Conservation (phyloP, 1,140 invertebrate species). For the Euura lappo region DNA sequence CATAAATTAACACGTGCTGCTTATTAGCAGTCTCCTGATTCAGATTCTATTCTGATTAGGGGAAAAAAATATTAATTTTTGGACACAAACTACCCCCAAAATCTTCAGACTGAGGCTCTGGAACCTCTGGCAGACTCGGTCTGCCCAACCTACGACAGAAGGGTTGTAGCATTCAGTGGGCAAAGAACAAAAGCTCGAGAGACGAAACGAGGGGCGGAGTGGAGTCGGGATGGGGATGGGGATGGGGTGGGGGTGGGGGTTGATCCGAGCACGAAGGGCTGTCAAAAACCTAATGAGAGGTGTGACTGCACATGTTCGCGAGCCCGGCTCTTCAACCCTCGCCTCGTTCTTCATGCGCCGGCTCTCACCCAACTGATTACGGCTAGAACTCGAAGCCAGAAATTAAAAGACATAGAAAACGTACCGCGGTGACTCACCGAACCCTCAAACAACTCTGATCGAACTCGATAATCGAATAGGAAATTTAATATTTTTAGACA, state of each 20-base stretch:
- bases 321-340: slow-evolving; percentile 15
- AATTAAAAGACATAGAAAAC: neutral
- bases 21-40: slow-evolving; percentile 36
- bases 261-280: slow-evolving; percentile 60
- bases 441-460: neutral
- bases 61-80: too few species aligned
- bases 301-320: slow-evolving; percentile 62
- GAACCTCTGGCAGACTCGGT: too few species aligned
- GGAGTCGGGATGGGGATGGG: slow-evolving; percentile 48
- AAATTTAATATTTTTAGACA: neutral
- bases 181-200: slow-evolving; percentile 55
- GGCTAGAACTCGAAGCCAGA: neutral
- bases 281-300: slow-evolving; percentile 64
- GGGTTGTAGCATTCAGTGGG: slow-evolving; percentile 52
- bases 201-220: slow-evolving; percentile 39
- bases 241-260: slow-evolving; percentile 44
- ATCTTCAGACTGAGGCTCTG: too few species aligned
- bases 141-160: slow-evolving; percentile 24
- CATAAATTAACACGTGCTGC: slow-evolving; percentile 43
- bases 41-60: too few species aligned
- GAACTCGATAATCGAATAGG: neutral
- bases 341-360: neutral
- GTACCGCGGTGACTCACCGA: neutral
- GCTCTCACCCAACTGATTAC: neutral
- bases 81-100: too few species aligned